Evolutionary conservation across 2,888 invertebrate species (phyloP), one percentile per base, ranked within the genome.

Genomic region (Morpho achilles): DNA sequence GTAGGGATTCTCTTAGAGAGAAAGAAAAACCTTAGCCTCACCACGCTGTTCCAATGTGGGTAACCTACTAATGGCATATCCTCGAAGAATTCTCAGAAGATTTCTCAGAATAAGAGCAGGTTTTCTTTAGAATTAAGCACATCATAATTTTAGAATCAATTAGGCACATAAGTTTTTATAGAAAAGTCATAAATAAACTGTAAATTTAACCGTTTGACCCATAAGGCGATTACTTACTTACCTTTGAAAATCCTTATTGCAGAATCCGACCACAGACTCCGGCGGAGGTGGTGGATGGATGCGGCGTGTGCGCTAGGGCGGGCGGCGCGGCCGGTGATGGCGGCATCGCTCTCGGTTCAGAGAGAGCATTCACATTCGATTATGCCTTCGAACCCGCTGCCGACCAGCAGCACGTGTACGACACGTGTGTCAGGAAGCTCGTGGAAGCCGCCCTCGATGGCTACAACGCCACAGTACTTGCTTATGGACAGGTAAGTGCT

Each of bases 401-500:
- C 48, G 84, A 85, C 55, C 99, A 98, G 86, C 93, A 84, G 66
- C 84, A 91, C 53, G 94, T 99, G 39, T 99, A 98, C 82, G 93
- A 95, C 50, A 93, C 93, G 8, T 97, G 97, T 76, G 97, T 98
- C 54, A 93, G 94, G 58, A 93, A 94, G 56, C 93, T 99, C 59
- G 96, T 99, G 67, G 96, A 97, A 68, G 96, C 98, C 41, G 96
- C 98, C 7, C 93, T 99, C 60, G 96, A 98, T 74, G 99, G 99
- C 59, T 99, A 98, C 90, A 99, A 99, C 91, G 99, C 99, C 10
- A 99, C 99, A 8, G 97, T 99, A 47, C 92, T 99, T 72, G 99
- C 99, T 0, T 98, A 98, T 87, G 98, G 98, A 67, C 98, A 98
- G 94, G 95, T 95, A 69, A 79, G 91, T 80, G 16, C 1, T 32